phyloP scores from a whole-genome alignment of 2,113 vertebrate species.

The Columba livia region DNA sequence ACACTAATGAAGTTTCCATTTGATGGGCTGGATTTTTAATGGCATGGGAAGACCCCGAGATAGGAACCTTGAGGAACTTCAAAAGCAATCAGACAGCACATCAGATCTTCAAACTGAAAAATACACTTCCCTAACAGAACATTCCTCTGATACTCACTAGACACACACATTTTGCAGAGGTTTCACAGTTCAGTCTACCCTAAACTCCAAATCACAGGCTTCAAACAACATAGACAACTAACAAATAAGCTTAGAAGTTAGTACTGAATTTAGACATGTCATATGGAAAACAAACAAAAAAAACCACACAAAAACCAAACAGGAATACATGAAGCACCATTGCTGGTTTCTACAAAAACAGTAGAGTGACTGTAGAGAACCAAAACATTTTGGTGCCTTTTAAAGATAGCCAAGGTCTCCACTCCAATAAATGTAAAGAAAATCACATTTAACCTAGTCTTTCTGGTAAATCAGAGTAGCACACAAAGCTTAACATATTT shows the following conservation, averaged over 20 bases:
- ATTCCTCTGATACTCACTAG: background rate
- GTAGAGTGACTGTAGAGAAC: background rate
- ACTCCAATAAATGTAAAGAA: background rate
- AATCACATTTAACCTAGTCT: background rate
- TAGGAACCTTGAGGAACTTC: background rate
- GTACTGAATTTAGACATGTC: background rate
- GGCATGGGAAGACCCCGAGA: background rate
- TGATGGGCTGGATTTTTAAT: background rate
- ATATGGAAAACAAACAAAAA: background rate
- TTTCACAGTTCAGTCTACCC: background rate
- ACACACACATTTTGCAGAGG: background rate
- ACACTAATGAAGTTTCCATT: background rate
- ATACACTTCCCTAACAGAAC: no score
- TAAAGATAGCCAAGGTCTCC: background rate
- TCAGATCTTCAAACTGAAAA: background rate
- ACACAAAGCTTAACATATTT: background rate
- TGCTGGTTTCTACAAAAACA: background rate
- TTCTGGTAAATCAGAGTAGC: background rate
- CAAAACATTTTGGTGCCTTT: background rate
- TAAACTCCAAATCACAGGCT: background rate
- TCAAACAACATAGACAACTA: background rate
- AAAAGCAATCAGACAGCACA: background rate
- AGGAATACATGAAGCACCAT: background rate
- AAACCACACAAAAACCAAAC: no score
- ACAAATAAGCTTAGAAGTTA: background rate